Evolutionary conservation across 2,113 vertebrate genomes (phyloP).

Genomic region (Gobius niger): DNA sequence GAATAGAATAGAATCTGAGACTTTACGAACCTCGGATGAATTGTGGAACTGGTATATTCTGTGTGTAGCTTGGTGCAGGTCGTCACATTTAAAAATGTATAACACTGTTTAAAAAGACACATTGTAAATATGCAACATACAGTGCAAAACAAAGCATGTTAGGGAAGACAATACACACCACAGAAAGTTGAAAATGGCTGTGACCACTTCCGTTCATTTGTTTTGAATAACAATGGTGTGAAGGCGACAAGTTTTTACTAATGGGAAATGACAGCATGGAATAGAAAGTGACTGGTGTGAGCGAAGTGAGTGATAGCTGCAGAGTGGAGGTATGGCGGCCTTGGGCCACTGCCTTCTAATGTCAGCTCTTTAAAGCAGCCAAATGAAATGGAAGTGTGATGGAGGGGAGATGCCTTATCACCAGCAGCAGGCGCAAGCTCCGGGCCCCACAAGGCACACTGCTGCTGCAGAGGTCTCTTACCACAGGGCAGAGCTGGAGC

Average conservation of each 20-base stretch:
- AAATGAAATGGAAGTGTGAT: slow-evolving; percentile 67
- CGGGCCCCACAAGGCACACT: slow-evolving; percentile 45
- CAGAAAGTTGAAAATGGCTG: not conserved
- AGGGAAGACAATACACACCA: slow-evolving; percentile 13
- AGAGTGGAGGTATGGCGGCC: slow-evolving; percentile 51
- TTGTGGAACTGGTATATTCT: too few relatives aligned
- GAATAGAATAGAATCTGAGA: too few relatives aligned
- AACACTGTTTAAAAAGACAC: too few relatives aligned
- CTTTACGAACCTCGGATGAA: too few relatives aligned
- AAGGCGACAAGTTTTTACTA: slow-evolving; percentile 29
- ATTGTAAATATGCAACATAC: too few relatives aligned
- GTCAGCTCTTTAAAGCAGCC: slow-evolving; percentile 58
- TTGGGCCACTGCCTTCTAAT: slow-evolving; percentile 59
- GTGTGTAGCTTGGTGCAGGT: too few relatives aligned
- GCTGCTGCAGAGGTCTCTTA: slow-evolving; percentile 55
- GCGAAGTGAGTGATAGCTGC: slow-evolving; percentile 30
- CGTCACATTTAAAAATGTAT: too few relatives aligned
- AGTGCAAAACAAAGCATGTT: not conserved
- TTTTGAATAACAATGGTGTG: not conserved
- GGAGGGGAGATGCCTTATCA: slow-evolving; percentile 69
- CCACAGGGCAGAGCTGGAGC: slow-evolving; percentile 45
- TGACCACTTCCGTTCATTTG: not conserved
- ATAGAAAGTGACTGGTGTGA: not conserved
- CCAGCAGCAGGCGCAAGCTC: slow-evolving; percentile 47
- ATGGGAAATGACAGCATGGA: not conserved